phyloP scores from a whole-genome alignment of 92 coral and sea anemone species.

The Anthopleura xanthogrammica region DNA sequence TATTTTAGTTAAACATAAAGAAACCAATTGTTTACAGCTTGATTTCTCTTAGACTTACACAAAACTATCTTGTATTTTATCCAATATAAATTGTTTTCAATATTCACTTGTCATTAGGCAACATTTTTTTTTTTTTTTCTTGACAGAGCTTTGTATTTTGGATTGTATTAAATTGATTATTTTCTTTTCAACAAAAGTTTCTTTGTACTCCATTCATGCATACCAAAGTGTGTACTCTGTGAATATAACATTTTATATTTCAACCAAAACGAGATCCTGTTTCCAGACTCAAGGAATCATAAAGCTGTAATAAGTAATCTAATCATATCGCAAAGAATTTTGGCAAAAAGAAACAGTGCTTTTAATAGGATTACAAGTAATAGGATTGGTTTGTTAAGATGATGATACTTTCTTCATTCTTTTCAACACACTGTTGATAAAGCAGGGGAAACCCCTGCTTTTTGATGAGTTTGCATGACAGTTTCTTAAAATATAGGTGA shows the following conservation, averaged over 20 bases:
- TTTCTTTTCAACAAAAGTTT: not conserved
- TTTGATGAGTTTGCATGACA: not conserved
- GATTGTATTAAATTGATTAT: not conserved
- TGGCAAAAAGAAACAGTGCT: not conserved
- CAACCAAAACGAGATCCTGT: not conserved
- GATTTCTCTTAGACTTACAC: not conserved
- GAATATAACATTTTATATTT: not conserved
- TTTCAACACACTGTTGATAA: not conserved
- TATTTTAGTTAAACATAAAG: conserved; percentile 3
- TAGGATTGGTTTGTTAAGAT: not conserved
- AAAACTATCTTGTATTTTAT: not conserved
- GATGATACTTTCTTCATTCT: not conserved
- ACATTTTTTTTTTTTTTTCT: too few species aligned
- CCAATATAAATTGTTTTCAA: not conserved
- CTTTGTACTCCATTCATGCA: not conserved
- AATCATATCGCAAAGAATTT: not conserved
- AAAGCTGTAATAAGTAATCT: not conserved
- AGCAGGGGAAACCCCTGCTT: conserved; percentile 2
- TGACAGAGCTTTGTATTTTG: too few species aligned
- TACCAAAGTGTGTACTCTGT: not conserved
- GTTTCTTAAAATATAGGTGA: not conserved
- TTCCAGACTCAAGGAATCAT: not conserved
- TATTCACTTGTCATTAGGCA: too few species aligned
- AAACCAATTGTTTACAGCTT: not conserved
- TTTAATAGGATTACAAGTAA: not conserved